Evolutionary conservation across 2,797 vertebrate genomes (phyloP), one percentile per base, ranked within the genome.

Genomic region (Amazonetta brasiliensis): DNA sequence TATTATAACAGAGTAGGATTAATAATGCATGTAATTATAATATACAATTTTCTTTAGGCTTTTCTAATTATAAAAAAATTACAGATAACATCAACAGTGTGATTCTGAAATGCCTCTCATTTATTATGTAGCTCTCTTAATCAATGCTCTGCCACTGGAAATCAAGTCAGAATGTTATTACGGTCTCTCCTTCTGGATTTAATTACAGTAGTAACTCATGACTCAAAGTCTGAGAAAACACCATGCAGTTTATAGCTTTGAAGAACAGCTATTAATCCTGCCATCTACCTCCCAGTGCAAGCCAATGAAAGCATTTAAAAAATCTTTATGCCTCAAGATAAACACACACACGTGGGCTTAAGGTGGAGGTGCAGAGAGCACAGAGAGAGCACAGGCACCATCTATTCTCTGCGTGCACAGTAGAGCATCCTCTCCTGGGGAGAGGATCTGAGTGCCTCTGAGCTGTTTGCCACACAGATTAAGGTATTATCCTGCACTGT

Each of bases 51-150:
- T 94, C 96, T 96, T 95, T 95, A 96, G 97, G 76, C 87, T 96
- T 97, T 97, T 93, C 95, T 97, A 98, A 97, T 98, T 97, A 97
- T 79, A 94, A 97, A 97, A 97, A 97, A 95, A 97, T 97, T 96
- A 94, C 90, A 97, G 96, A 97, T 97, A 97, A 94, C 93, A 96
- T 95, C 94, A 96, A 94, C 96, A 96, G 83, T 90, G 90, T 78
- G 92, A 96, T 95, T 93, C 87, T 87, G 95, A 93, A 97, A 97
- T 91, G 88, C 79, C 71, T 95, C 91, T 92, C 96, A 94, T 97
- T 97, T 97, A 95, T 97, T 96, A 95, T 93, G 82, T 89, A 89
- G 95, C 92, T 82, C 89, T 95, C 96, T 96, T 97, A 97, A 97
- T 97, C 97, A 97, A 94, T 96, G 96, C 84, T 95, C 90, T 95